Evolutionary conservation across 2,113 vertebrate species (phyloP).

Genomic region (Coptodon bakossiorum): DNA sequence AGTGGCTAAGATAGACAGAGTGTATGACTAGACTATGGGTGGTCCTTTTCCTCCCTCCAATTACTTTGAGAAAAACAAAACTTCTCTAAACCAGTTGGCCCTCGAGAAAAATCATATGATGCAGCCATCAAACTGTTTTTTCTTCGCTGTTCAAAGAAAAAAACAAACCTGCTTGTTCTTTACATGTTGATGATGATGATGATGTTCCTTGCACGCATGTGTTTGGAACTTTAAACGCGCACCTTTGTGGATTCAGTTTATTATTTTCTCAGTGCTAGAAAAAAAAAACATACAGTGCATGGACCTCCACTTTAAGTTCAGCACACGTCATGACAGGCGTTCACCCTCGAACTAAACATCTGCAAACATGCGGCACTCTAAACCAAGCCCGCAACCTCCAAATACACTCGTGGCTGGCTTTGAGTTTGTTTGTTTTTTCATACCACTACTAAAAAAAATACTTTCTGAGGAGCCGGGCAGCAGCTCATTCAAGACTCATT

Average conservation of each 20-base stretch:
- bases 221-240: not conserved
- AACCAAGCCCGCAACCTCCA: slow-evolving; percentile 42
- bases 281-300: not conserved
- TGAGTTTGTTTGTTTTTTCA: not conserved
- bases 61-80: not conserved
- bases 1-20: not conserved
- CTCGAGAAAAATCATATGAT: not conserved
- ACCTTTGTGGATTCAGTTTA: not conserved
- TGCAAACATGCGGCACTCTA: slow-evolving; percentile 33
- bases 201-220: not conserved
- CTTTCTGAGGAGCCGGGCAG: not conserved
- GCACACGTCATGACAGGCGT: slow-evolving; percentile 18
- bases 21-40: slow-evolving; percentile 35
- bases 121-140: not conserved
- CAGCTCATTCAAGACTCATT: not conserved
- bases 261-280: not conserved
- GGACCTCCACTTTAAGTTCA: slow-evolving; percentile 23
- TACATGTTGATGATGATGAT: not conserved
- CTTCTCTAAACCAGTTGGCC: not conserved
- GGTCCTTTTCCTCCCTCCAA: slow-evolving; percentile 6
- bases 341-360: slow-evolving; percentile 36
- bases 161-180: not conserved
- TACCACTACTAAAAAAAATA: slow-evolving; percentile 1
- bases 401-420: slow-evolving; percentile 22
- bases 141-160: not conserved